Evolutionary conservation across 2,888 invertebrate species (phyloP).

Genomic region (Aleiodes alternator): DNA sequence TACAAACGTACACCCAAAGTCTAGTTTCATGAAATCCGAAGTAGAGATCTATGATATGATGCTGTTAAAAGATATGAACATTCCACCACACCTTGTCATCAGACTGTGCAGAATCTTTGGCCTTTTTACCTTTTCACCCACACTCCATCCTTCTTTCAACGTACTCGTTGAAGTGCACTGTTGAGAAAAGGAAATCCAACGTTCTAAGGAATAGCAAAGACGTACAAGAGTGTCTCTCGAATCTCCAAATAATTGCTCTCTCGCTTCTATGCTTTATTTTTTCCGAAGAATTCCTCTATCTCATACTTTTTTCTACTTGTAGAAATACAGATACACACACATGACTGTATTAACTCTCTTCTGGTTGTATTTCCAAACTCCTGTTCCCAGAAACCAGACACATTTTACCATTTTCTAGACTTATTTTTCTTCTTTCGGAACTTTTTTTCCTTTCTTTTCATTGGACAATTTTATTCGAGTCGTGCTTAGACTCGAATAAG

Average conservation of each 20-base stretch:
- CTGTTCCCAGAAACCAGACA: background rate
- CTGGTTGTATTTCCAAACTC: background rate
- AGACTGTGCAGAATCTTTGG: background rate
- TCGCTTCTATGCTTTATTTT: background rate
- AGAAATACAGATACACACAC: background rate
- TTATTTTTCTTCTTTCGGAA: too few species aligned
- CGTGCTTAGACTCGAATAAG: constrained; percentile 8
- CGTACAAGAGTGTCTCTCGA: constrained; percentile 21
- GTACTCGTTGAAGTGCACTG: constrained; percentile 6
- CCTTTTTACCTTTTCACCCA: background rate
- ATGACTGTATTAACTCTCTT: background rate
- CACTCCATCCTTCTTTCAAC: constrained; percentile 2
- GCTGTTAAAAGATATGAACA: too few species aligned
- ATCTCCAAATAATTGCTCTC: constrained; percentile 16
- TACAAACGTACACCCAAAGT: too few species aligned
- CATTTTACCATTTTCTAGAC: background rate
- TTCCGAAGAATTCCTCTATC: background rate
- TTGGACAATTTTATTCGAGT: background rate
- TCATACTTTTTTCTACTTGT: too few species aligned
- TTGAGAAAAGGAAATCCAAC: constrained; percentile 12
- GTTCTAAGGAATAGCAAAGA: constrained; percentile 13
- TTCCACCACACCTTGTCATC: background rate
- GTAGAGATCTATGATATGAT: too few species aligned
- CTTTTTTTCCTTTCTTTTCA: background rate
- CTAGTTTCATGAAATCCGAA: too few species aligned